phyloP scores from a whole-genome alignment of 2,888 invertebrate genomes.

The Tetrapedia diversipes region DNA sequence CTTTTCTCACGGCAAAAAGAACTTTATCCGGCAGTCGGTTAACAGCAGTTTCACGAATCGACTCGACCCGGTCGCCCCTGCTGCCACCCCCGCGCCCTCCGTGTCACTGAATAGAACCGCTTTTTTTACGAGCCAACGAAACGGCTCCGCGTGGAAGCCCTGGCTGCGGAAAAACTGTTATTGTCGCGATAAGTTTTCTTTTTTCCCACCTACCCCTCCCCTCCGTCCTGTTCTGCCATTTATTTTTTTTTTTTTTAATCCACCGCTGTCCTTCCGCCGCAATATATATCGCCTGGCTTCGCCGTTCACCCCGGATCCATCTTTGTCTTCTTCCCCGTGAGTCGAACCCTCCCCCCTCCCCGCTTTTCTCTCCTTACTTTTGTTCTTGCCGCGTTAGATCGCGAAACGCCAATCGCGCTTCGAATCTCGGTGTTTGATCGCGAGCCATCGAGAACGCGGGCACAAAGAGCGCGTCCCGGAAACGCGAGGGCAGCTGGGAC shows the following conservation, averaged over 20 bases:
- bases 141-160: conserved; percentile 47
- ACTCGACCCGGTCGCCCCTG: conserved; percentile 1
- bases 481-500: conserved; percentile 2
- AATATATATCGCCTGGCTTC: conserved; percentile 44
- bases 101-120: conserved; percentile 40
- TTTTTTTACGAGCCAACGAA: conserved; percentile 58
- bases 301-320: neutral
- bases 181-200: conserved; percentile 58
- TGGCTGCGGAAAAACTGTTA: conserved; percentile 53
- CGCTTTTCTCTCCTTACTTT: neutral
- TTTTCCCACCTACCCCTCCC: no score
- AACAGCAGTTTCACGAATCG: conserved; percentile 62
- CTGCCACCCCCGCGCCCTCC: neutral
- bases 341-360: no score
- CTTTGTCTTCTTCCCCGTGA: neutral
- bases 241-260: conserved; percentile 24
- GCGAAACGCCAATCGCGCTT: neutral
- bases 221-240: no score
- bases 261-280: conserved; percentile 15
- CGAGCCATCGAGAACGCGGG: neutral
- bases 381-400: neutral
- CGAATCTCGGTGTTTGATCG: conserved; percentile 16
- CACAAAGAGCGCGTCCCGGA: neutral
- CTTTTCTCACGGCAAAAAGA: conserved; percentile 62
- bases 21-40: conserved; percentile 62